Conservation (phyloP, 2,797 vertebrate species). For the Falco cherrug region DNA sequence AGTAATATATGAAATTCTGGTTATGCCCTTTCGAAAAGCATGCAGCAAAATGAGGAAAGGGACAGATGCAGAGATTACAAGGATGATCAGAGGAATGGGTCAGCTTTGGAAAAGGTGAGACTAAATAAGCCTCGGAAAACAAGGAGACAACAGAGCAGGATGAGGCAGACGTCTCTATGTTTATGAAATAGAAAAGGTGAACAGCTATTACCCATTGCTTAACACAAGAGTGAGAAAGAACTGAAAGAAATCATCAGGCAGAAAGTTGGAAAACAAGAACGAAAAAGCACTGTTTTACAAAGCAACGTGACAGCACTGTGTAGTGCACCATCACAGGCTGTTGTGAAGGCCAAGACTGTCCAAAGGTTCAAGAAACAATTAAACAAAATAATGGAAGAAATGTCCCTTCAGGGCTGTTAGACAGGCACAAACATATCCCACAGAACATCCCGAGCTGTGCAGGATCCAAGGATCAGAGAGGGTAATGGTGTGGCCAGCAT, state of each 20-base stretch:
- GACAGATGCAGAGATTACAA: not conserved
- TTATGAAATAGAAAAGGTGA: not conserved
- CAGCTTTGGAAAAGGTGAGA: not conserved
- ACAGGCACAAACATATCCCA: not conserved
- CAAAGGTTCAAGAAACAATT: not conserved
- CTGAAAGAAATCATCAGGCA: not conserved
- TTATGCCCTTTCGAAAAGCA: not conserved
- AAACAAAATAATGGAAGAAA: not conserved
- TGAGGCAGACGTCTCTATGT: not conserved
- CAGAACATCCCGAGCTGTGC: not conserved
- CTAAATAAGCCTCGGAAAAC: not conserved
- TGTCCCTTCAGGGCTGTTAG: not conserved
- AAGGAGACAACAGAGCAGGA: not conserved
- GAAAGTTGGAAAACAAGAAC: not conserved
- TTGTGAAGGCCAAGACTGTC: not conserved
- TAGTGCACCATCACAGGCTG: accelerated
- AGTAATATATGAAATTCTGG: not conserved
- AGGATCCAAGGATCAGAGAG: not conserved
- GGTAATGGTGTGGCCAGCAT: not conserved
- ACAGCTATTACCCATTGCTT: not conserved
- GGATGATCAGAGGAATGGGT: not conserved
- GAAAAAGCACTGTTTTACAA: not conserved
- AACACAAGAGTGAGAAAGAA: not conserved
- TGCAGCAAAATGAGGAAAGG: not conserved
- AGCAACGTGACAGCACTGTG: not conserved